Evolutionary conservation across 1,140 invertebrate genomes (phyloP), one percentile per base, ranked within the genome.

Genomic region (Drosophila miranda): DNA sequence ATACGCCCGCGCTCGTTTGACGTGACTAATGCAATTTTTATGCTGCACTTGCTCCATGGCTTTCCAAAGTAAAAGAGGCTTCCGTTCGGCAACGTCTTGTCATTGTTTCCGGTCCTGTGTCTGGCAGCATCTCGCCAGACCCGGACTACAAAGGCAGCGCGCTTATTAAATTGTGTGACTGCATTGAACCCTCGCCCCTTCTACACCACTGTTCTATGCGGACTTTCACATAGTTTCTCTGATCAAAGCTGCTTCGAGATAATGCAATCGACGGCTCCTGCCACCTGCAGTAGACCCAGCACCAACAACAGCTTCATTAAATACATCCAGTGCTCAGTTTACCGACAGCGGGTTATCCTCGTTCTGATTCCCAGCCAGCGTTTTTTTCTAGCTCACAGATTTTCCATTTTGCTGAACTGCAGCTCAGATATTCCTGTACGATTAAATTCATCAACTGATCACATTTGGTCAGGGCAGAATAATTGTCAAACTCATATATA

Each of bases 1-100:
- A 64, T 73, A 60, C 44, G 6, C 30, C 48, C 49, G 52, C 42
- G 58, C 61, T 63, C 56, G 51, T 80, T 80, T 77, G 72, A 56
- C 61, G 54, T 59, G 41, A 44, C 81, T 84, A 84, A 84, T 84
- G 80, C 80, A 86, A 84, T 84, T 86, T 74, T 80, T 86, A 84
- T 80, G 80, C 81, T 80, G 80, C 81, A 77, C 62, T 86, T 63
- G 68, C 50, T 72, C 45, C 21, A 30, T 26, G 51, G 46, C 34
- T 26, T 57, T 69, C 19, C 34, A 64, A 64, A 74, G 67, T 62
- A 49, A 53, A 54, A 79, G 63, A 68, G 38, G 73, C 67, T 86
- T 80, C 81, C 81, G 81, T 63, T 74, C 71, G 52, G 23, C 55
- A 45, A 30, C 26, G 52, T 46, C 45, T 51, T 68, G 48, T 42